Evolutionary conservation across 2,797 vertebrate genomes (phyloP).

Genomic region (Enteromius anoplus): DNA sequence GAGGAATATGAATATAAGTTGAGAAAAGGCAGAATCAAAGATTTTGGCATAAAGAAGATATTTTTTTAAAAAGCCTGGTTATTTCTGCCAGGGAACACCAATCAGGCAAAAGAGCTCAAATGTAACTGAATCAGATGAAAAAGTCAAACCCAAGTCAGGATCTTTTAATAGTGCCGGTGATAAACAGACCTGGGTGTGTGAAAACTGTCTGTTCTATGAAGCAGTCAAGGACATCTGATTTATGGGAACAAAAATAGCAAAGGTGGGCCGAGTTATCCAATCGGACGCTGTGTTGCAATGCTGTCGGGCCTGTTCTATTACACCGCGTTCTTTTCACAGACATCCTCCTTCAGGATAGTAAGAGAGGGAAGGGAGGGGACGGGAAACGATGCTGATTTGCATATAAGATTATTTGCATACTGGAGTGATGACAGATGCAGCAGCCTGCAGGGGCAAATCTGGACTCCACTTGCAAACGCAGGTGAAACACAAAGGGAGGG

Average conservation of each 20-base stretch:
- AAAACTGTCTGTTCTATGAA: neutral
- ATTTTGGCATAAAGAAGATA: neutral
- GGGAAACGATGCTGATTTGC: conserved; percentile 53
- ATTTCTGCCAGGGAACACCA: neutral
- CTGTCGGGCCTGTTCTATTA: conserved; percentile 57
- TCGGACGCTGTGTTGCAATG: conserved; percentile 32
- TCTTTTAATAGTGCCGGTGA: neutral
- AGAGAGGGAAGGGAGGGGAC: neutral
- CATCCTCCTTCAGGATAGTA: conserved; percentile 4
- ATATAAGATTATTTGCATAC: conserved; percentile 73
- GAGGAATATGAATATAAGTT: neutral
- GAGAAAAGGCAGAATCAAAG: neutral
- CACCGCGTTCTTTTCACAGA: neutral
- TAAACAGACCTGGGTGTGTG: neutral
- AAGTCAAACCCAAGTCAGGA: neutral
- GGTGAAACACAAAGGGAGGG: neutral
- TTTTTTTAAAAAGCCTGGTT: neutral
- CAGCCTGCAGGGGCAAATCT: conserved; percentile 33
- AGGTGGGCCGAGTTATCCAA: neutral
- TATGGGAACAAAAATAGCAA: neutral
- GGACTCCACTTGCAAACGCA: neutral
- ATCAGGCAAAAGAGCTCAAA: neutral
- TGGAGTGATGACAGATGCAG: conserved; percentile 21
- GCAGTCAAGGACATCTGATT: neutral
- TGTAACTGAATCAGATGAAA: neutral